Base-by-base conservation (phyloP, 2,797 vertebrate genomes). In the Gymnothorax reevesii region DNA sequence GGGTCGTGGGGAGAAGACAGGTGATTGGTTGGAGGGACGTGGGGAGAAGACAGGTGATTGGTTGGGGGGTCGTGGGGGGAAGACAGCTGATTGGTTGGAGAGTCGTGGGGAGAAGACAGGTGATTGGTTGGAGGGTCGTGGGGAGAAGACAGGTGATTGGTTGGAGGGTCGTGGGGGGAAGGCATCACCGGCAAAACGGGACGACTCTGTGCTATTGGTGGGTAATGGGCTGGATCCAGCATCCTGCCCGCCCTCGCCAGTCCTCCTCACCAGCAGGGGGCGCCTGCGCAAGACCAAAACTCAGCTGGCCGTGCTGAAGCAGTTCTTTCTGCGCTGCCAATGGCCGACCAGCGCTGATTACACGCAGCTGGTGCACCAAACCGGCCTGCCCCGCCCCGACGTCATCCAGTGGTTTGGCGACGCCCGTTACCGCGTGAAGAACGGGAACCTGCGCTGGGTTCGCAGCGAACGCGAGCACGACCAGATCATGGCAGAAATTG, bases 321-420 rank as follows among this genome's bases (percentile, higher is more conserved):
- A 89, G 7, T 95, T 94, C 83, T 98, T 98, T 89, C 84, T 93
- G 55, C 89, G 86, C 42, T 96, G 94, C 89, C 97, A 96, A 84
- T 97, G 96, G 94, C 97, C 97, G 62, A 91, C 90, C 22, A 86
- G 88, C 0, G 91, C 94, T 13, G 95, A 95, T 82, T 97, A 97
- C 92, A 85, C 87, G 12, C 88, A 80, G 2, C 91, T 98, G 88
- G 90, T 92, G 83, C 80, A 59, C 82, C 88, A 88, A 79, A 95
- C 93, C 0, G 93, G 94, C 13, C 73, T 97, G 59, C 90, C 94
- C 0, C 94, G 95, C 49, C 25, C 88, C 3, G 84, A 84, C 79
- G 91, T 98, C 85, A 94, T 96, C 82, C 95, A 97, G 87, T 97
- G 97, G 97, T 98, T 96, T 80, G 91, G 94, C 2, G 96, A 97